These are phyloP conservation scores for Drosophila pseudotakahashii DNA, from an alignment of 2,888 invertebrate species.

Conservation along the genomic window DNA sequence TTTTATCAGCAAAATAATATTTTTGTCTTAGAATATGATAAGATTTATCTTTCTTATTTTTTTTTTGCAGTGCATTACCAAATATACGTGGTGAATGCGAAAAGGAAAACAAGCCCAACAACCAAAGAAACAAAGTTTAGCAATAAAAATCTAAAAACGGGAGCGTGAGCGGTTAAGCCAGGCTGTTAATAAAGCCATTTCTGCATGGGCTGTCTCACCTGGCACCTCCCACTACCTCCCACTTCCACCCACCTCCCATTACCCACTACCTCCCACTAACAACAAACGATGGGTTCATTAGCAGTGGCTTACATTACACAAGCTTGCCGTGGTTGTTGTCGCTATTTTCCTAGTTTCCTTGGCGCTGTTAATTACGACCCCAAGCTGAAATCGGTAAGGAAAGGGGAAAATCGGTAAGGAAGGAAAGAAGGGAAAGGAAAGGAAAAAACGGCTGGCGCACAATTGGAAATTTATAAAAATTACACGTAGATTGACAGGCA, in stretches of 20 bases:
- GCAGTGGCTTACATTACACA: conserved; percentile 65
- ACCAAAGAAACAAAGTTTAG: conserved; percentile 72
- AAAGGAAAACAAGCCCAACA: conserved; percentile 26
- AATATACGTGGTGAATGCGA: conserved; percentile 43
- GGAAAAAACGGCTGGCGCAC: conserved; percentile 26
- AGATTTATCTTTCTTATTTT: neutral
- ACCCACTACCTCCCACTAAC: neutral
- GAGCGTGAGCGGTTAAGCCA: conserved; percentile 14
- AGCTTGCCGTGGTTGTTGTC: conserved; percentile 29
- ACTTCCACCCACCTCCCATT: too few species aligned
- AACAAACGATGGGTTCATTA: conserved; percentile 47
- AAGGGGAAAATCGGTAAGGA: conserved; percentile 1
- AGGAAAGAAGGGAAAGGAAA: neutral
- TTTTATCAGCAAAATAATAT: too few species aligned
- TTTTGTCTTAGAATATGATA: too few species aligned
- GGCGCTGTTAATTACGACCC: conserved; percentile 68
- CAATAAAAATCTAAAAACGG: conserved; percentile 75
- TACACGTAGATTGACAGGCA: conserved; percentile 80
- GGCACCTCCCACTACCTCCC: conserved; percentile 10
- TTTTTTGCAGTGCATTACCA: conserved; percentile 10
- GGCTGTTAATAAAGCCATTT: conserved; percentile 75
- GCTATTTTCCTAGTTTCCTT: conserved; percentile 41
- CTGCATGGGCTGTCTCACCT: conserved; percentile 59
- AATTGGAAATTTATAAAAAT: conserved; percentile 77
- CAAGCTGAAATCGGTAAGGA: conserved; percentile 44